A percentile compares a stretch with the other conserved stretches of the same genome.
Conservation (phyloP, 2,797 vertebrate species). For the Hippoglossus hippoglossus region DNA sequence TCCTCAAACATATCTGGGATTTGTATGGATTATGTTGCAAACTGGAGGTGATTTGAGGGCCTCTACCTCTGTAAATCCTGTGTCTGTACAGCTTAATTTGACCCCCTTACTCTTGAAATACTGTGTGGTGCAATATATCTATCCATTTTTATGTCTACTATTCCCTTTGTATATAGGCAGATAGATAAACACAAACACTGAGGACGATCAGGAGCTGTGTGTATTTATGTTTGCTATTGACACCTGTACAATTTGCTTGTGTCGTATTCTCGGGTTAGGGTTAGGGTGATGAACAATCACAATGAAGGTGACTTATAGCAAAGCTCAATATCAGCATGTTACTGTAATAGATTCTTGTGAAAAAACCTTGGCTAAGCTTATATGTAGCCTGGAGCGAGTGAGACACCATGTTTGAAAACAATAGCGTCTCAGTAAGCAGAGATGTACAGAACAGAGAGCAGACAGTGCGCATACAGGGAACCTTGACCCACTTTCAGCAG, state of each 20-base stretch:
- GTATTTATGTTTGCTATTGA: not conserved
- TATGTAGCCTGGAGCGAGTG: not conserved
- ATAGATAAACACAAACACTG: not conserved
- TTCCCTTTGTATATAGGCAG: not conserved
- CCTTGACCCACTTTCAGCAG: slow-evolving; percentile 45
- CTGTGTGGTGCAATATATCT: not conserved
- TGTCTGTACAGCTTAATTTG: slow-evolving; percentile 6
- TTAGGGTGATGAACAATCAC: too few relatives aligned
- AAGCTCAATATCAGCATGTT: not conserved
- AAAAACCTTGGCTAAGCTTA: not conserved
- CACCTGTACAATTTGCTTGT: not conserved
- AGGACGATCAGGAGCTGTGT: not conserved
- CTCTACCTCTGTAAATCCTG: slow-evolving; percentile 37
- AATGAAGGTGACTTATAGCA: not conserved
- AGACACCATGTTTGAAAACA: slow-evolving; percentile 10
- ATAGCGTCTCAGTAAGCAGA: not conserved
- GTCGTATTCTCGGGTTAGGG: too few relatives aligned
- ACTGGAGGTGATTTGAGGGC: slow-evolving; percentile 36
- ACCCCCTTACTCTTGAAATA: slow-evolving; percentile 1
- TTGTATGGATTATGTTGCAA: slow-evolving; percentile 49
- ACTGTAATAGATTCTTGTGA: not conserved
- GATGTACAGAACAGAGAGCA: slow-evolving; percentile 26
- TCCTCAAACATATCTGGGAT: slow-evolving; percentile 33
- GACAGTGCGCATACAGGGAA: slow-evolving; percentile 20
- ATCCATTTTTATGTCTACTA: not conserved